A percentile compares a stretch with the other conserved stretches of the same genome.
Conservation (phyloP, 2,113 vertebrate genomes). For the Dromaius novaehollandiae region DNA sequence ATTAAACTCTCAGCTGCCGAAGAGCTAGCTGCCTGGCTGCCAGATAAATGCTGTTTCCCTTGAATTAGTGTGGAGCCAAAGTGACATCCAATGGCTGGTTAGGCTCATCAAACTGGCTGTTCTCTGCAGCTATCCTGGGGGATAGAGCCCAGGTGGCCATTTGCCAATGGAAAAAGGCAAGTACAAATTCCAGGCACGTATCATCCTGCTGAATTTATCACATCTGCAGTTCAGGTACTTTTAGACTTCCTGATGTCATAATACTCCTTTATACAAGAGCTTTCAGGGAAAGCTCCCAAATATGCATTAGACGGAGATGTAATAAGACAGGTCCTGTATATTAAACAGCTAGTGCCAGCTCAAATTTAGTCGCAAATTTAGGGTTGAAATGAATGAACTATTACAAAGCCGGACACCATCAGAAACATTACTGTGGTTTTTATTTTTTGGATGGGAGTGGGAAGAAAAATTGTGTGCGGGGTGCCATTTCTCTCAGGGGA, state of each 20-base stretch:
- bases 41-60: constrained; percentile 69
- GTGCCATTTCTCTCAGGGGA: constrained; percentile 19
- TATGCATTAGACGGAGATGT: constrained; percentile 56
- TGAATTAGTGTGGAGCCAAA: constrained; percentile 72
- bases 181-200: constrained; percentile 47
- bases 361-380: constrained; percentile 58
- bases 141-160: constrained; percentile 53
- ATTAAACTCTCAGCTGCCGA: constrained; percentile 69
- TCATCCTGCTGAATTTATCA: constrained; percentile 59
- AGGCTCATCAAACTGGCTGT: constrained; percentile 70
- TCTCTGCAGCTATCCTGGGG: constrained; percentile 49
- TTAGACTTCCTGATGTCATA: constrained; percentile 69
- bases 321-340: constrained; percentile 66
- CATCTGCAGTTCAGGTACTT: constrained; percentile 71
- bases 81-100: constrained; percentile 73
- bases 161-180: constrained; percentile 64
- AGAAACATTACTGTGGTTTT: constrained; percentile 46
- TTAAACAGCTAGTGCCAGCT: constrained; percentile 62
- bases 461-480: constrained; percentile 32
- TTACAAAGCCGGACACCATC: constrained; percentile 58
- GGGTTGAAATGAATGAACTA: constrained; percentile 56
- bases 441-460: constrained; percentile 38
- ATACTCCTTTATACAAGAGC: constrained; percentile 66
- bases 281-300: constrained; percentile 67
- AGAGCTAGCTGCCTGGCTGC: constrained; percentile 58